These are phyloP conservation scores for Aethina tumida DNA, from an alignment of 1,140 invertebrate species.

Conservation along the genomic window DNA sequence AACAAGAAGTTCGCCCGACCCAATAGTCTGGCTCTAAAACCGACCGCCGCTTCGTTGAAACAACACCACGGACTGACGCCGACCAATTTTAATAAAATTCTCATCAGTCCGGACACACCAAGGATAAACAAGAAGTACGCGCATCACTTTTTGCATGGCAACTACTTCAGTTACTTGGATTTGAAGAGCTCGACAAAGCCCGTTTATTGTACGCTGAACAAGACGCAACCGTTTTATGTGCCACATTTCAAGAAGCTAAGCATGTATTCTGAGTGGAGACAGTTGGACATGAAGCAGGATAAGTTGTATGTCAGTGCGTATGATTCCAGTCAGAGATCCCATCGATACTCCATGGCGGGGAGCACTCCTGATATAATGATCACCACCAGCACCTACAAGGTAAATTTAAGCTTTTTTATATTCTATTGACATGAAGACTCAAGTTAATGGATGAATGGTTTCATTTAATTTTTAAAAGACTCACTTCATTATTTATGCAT, in stretches of 20 bases:
- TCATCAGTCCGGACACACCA: constrained; percentile 84
- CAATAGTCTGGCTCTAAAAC: constrained; percentile 68
- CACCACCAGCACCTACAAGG: constrained; percentile 53
- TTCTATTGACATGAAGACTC: too few relatives aligned
- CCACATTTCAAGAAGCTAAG: constrained; percentile 82
- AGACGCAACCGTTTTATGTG: constrained; percentile 92
- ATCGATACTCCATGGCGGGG: constrained; percentile 47
- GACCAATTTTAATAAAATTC: constrained; percentile 61
- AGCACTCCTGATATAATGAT: constrained; percentile 53
- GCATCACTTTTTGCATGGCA: constrained; percentile 78
- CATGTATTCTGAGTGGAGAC: constrained; percentile 94
- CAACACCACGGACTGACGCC: constrained; percentile 66
- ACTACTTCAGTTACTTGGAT: constrained; percentile 86
- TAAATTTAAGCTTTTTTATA: too few relatives aligned
- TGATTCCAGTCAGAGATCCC: constrained; percentile 62
- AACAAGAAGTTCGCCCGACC: constrained; percentile 62
- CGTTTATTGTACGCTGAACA: constrained; percentile 87
- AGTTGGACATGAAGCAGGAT: constrained; percentile 33
- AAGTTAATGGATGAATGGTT: too few relatives aligned
- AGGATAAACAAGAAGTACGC: constrained; percentile 78
- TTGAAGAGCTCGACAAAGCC: constrained; percentile 82
- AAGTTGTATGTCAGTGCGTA: constrained; percentile 39
- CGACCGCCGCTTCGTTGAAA: constrained; percentile 68
- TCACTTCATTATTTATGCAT: too few relatives aligned
- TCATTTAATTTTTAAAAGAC: too few relatives aligned